Evolutionary conservation across 2,113 vertebrate species (phyloP), one percentile per base, ranked within the genome.

Genomic region (Callipepla squamata): DNA sequence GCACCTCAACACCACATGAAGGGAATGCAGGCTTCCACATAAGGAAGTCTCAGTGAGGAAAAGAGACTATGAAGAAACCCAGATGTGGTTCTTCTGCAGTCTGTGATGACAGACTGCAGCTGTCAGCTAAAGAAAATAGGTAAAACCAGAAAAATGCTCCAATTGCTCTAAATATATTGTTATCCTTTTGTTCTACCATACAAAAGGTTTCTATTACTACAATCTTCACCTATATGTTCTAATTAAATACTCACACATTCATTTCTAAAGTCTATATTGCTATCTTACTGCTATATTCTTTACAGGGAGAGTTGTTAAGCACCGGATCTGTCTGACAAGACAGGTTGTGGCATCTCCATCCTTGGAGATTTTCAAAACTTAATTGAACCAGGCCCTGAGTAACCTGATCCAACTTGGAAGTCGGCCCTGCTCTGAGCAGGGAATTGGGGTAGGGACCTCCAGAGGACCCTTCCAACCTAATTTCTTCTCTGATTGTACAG

Each of bases 311-410:
- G 44, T 34, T 82, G 75, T 85, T 93, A 88, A 85, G 65, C 1
- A 6, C 61, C 83, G 88, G 79, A 67, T 86, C 40, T 63, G 55
- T 4, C 45, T 70, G 66, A 70, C 45, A 61, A 50, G 30, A 22
- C 30, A 44, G 76, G 90, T 70, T 93, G 80, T 92, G 77, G 80
- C 83, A 88, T 47, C 85, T 96, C 57, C 57, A 83, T 94, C 96
- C 96, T 86, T 51, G 11, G 92, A 95, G 93, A 94, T 88, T 95
- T 93, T 95, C 51, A 79, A 88, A 96, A 96, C 80, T 94, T 95
- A 96, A 96, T 95, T 96, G 96, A 96, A 96, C 80, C 93, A 96
- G 83, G 95, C 77, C 90, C 95, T 30, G 26, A 96, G 78, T 94
- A 94, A 96, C 90, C 85, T 92, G 87, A 93, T 93, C 80, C 88